These are phyloP conservation scores for Plestiodon gilberti DNA, from an alignment of 2,113 vertebrate species.

Conservation along the genomic window DNA sequence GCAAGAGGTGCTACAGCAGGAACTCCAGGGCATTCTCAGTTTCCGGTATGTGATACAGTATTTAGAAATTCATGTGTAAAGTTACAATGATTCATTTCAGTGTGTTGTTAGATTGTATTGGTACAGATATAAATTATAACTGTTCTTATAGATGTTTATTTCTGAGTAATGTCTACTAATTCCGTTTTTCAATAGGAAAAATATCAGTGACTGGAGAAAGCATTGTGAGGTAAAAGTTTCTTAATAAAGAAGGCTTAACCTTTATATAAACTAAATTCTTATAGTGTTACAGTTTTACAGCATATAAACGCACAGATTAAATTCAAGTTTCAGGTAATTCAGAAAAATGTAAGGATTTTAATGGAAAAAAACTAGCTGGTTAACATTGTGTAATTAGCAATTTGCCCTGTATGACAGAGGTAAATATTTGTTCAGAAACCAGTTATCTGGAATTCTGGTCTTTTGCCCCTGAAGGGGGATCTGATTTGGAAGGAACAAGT, in stretches of 20 bases:
- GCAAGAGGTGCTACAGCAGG: slow-evolving; percentile 97
- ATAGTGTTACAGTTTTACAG: not conserved
- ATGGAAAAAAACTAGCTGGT: not conserved
- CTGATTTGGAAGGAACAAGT: not conserved
- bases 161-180: not conserved
- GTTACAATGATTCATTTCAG: not conserved
- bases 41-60: slow-evolving; percentile 88
- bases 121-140: not conserved
- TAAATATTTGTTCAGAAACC: not conserved
- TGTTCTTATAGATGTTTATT: not conserved
- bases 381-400: not conserved
- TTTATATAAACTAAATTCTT: not conserved
- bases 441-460: not conserved
- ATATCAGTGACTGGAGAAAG: not conserved
- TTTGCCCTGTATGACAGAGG: not conserved
- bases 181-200: not conserved
- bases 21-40: slow-evolving; percentile 96
- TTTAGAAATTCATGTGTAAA: not conserved
- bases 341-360: not conserved
- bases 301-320: not conserved
- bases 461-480: not conserved
- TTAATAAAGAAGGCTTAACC: not conserved
- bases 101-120: not conserved
- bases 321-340: not conserved
- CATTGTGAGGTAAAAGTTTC: not conserved